A percentile compares a stretch with the other conserved stretches of the same genome.
Conservation (phyloP, 2,113 vertebrate genomes). For the Plotosus lineatus region DNA sequence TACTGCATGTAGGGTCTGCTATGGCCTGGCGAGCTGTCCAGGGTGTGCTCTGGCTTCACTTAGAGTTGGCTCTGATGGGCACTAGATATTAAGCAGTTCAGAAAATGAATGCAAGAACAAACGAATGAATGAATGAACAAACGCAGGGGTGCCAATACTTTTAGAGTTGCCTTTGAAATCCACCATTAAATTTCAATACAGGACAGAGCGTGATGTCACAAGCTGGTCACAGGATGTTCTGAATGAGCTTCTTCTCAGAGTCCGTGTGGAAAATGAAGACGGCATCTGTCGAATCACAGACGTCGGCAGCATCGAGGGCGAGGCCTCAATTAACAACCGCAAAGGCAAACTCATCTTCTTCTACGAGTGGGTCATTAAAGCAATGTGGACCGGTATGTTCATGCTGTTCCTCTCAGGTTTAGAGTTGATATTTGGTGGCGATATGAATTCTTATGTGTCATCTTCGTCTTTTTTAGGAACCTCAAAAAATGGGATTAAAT, state of each 20-base stretch:
- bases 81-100: no score
- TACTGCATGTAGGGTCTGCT: no score
- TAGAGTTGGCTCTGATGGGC: no score
- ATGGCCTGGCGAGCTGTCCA: no score
- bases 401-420: not conserved
- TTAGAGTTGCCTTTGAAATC: not conserved
- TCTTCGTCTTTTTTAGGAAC: conserved; percentile 66
- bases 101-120: no score
- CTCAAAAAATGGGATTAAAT: conserved; percentile 80
- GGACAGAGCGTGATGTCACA: conserved; percentile 89
- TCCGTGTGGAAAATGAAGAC: conserved; percentile 75
- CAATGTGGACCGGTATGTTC: conserved; percentile 78
- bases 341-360: conserved; percentile 89
- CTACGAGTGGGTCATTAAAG: conserved; percentile 82
- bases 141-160: not conserved
- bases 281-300: conserved; percentile 83
- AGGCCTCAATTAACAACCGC: conserved; percentile 87
- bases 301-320: conserved; percentile 81
- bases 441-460: not conserved
- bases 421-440: not conserved
- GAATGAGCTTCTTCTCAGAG: conserved; percentile 76
- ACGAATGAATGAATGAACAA: no score
- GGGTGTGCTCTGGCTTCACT: no score
- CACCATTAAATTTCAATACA: conserved; percentile 47
- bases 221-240: conserved; percentile 84